These are phyloP conservation scores for Peromyscus aztecus DNA, from an alignment of 2,797 vertebrate genomes.

Conservation along the genomic window DNA sequence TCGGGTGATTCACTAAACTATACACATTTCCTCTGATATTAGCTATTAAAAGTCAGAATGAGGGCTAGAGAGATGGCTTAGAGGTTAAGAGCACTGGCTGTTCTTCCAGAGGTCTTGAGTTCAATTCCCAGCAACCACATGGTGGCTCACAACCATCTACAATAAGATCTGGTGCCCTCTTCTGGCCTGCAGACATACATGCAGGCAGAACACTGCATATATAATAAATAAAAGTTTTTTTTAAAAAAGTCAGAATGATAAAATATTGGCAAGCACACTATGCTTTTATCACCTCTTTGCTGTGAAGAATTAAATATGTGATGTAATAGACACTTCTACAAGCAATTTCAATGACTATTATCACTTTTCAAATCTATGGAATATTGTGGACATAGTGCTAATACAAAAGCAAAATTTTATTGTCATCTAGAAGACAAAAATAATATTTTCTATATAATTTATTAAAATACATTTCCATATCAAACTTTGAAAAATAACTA, in stretches of 20 bases:
- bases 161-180: too few relatives aligned
- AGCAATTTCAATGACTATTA: slow-evolving; percentile 6
- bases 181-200: too few relatives aligned
- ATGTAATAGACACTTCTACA: neutral
- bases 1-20: neutral
- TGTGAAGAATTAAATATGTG: slow-evolving; percentile 6
- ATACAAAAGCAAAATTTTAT: slow-evolving; percentile 14
- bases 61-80: neutral
- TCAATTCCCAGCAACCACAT: too few relatives aligned
- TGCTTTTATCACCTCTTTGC: neutral
- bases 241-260: neutral
- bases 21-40: neutral
- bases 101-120: too few relatives aligned
- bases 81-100: too few relatives aligned
- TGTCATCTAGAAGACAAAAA: slow-evolving; percentile 22
- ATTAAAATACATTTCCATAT: neutral
- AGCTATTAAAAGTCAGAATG: neutral
- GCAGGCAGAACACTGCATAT: too few relatives aligned
- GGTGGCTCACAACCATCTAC: too few relatives aligned
- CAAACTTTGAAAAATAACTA: neutral
- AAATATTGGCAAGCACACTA: neutral
- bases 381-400: neutral
- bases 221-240: too few relatives aligned
- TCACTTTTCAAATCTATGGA: slow-evolving; percentile 21
- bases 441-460: neutral